These are phyloP conservation scores for Cantharis rustica DNA, from an alignment of 2,888 invertebrate genomes.

Conservation along the genomic window DNA sequence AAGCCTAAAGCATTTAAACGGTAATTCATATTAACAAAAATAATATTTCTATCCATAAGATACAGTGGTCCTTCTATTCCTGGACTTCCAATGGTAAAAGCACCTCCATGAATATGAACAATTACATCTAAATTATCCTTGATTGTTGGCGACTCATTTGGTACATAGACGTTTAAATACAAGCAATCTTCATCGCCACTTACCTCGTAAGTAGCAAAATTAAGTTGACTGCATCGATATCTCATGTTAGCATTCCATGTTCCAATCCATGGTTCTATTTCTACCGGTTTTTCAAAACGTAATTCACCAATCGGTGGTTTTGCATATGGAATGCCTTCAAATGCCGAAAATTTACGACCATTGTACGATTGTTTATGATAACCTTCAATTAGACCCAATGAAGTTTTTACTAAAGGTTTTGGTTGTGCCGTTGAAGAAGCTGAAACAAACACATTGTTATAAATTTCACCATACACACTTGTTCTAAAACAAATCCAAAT, in stretches of 20 bases:
- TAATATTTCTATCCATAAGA: slow-evolving; percentile 17
- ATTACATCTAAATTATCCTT: slow-evolving; percentile 12
- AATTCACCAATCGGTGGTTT: slow-evolving; percentile 11
- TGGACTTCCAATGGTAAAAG: slow-evolving; percentile 7
- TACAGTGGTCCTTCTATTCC: not conserved
- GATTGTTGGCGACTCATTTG: not conserved
- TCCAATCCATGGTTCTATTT: slow-evolving; percentile 8
- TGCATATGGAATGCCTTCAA: slow-evolving; percentile 14
- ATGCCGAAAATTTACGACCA: not conserved
- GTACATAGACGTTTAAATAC: slow-evolving; percentile 17
- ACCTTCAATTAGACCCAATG: slow-evolving; percentile 5
- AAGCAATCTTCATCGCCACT: slow-evolving; percentile 18
- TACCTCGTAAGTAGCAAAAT: not conserved
- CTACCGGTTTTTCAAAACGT: slow-evolving; percentile 10
- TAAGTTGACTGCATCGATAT: not conserved
- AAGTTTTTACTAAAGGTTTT: not conserved
- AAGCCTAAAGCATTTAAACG: slow-evolving; percentile 6
- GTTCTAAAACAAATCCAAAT: too few relatives aligned
- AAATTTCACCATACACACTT: not conserved
- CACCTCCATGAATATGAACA: slow-evolving; percentile 17
- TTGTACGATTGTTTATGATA: not conserved
- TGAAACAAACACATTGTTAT: not conserved
- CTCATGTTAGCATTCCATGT: not conserved
- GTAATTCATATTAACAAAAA: slow-evolving; percentile 10
- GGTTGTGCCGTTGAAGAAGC: not conserved